A percentile compares a stretch with the other conserved stretches of the same genome.
phyloP scores from a whole-genome alignment of 92 coral and sea anemone genomes.

The Parazoanthus darwini region DNA sequence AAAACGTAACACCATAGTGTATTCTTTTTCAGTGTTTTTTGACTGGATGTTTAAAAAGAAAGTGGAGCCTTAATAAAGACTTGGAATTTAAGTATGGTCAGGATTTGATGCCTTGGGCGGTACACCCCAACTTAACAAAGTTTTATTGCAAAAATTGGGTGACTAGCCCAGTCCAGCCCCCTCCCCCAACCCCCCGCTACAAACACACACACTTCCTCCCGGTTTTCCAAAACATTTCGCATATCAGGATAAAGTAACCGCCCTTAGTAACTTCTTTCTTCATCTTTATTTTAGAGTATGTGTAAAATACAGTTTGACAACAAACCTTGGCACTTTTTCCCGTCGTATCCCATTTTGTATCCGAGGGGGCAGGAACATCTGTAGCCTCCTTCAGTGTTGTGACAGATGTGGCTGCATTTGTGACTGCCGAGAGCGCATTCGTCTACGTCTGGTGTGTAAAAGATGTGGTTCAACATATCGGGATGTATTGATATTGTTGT shows the following conservation, averaged over 20 bases:
- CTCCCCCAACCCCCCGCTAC: no score
- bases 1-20: no score
- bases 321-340: conserved; percentile 46
- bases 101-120: no score
- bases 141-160: no score
- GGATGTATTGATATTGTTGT: no score
- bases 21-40: no score
- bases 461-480: neutral
- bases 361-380: conserved; percentile 48
- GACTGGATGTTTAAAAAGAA: no score
- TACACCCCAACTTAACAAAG: no score
- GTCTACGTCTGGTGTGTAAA: conserved; percentile 38
- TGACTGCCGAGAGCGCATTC: conserved; percentile 50
- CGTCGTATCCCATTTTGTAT: conserved; percentile 37
- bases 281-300: neutral
- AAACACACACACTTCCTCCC: no score
- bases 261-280: neutral
- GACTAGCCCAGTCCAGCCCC: no score
- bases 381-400: conserved; percentile 52
- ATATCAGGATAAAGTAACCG: neutral
- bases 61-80: no score
- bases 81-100: no score
- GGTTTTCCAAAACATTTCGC: neutral
- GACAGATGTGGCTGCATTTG: conserved; percentile 51
- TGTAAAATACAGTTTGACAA: neutral